A percentile compares a stretch with the other conserved stretches of the same genome.
Conservation (phyloP, 2,888 invertebrate species). For the Papilio gigon region DNA sequence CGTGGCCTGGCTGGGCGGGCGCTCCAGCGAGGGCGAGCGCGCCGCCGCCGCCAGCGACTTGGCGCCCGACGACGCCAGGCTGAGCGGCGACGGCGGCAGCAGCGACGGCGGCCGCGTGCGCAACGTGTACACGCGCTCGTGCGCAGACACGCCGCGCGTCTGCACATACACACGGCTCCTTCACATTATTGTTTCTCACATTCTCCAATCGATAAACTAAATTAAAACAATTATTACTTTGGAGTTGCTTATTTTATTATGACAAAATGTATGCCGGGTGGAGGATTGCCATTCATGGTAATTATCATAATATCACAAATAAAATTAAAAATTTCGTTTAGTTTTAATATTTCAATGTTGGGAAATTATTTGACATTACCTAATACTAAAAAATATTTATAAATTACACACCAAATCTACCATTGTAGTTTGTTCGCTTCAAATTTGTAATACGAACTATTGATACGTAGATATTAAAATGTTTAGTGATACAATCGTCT, state of each 20-base stretch:
- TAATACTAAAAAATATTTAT: too few species aligned
- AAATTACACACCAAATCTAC: neutral
- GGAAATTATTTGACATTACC: too few species aligned
- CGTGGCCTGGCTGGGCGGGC: constrained; percentile 60
- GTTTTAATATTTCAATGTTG: too few species aligned
- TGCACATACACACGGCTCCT: constrained; percentile 49
- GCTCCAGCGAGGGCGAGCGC: constrained; percentile 67
- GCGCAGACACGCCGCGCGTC: constrained; percentile 87
- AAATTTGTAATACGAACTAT: neutral
- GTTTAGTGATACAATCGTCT: neutral
- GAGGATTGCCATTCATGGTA: too few species aligned
- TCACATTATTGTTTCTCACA: neutral
- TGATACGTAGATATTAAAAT: neutral
- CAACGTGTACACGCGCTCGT: constrained; percentile 90
- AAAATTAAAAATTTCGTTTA: too few species aligned
- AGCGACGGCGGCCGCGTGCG: constrained; percentile 87
- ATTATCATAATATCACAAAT: too few species aligned
- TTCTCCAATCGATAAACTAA: too few species aligned
- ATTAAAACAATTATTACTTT: too few species aligned
- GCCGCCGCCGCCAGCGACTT: constrained; percentile 65
- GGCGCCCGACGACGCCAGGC: constrained; percentile 75
- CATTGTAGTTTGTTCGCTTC: too few species aligned
- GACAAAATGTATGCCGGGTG: too few species aligned
- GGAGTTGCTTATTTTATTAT: too few species aligned
- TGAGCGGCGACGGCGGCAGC: constrained; percentile 77